Conservation (phyloP, 64 coral and sea anemone species). For the Montipora sp. region DNA sequence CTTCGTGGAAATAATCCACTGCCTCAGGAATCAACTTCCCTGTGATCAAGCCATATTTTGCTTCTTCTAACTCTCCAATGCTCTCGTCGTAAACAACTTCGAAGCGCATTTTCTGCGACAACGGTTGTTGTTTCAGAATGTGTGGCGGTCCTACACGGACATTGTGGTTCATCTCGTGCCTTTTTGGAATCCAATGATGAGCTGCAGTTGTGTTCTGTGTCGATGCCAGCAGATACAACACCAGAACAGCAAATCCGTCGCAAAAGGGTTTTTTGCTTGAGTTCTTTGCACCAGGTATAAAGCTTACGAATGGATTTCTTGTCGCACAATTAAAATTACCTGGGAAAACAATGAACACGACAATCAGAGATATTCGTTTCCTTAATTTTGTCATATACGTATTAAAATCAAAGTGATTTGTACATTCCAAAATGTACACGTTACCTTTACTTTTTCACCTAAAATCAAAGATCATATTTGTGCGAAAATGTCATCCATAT, state of each 20-base stretch:
- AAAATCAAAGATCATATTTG: no score
- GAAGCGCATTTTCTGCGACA: slow-evolving; percentile 89
- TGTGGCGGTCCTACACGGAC: slow-evolving; percentile 76
- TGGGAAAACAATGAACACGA: not conserved
- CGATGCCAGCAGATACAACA: slow-evolving; percentile 11
- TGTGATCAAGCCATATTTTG: slow-evolving; percentile 67
- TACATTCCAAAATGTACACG: no score
- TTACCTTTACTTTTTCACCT: no score
- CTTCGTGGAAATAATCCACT: slow-evolving; percentile 81
- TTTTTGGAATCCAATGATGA: slow-evolving; percentile 88
- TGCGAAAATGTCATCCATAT: no score
- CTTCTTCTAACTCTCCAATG: slow-evolving; percentile 44
- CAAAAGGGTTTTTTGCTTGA: not conserved
- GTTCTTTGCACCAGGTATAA: not conserved
- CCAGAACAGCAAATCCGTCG: slow-evolving; percentile 9
- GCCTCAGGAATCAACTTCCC: slow-evolving; percentile 96
- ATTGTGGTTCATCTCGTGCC: slow-evolving; percentile 87
- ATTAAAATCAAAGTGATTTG: no score
- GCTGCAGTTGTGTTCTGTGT: slow-evolving; percentile 48
- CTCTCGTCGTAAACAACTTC: slow-evolving; percentile 92
- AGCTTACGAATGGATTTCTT: not conserved
- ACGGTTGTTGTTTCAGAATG: slow-evolving; percentile 58
- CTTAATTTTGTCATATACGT: not conserved
- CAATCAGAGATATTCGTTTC: not conserved
- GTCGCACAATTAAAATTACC: not conserved